Evolutionary conservation across 2,797 vertebrate genomes (phyloP).

Genomic region (Triplophysa yarkandensis): DNA sequence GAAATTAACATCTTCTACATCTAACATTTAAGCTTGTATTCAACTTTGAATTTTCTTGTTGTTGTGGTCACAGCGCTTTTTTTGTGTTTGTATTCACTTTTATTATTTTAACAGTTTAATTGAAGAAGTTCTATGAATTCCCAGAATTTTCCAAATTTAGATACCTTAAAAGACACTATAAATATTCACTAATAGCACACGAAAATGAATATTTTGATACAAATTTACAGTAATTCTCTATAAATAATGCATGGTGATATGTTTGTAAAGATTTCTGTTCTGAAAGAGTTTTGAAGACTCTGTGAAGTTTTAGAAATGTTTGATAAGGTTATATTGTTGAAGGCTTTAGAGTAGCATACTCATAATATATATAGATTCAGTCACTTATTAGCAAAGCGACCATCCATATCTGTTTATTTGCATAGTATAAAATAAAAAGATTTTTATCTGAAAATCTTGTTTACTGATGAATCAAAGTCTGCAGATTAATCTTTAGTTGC

Average conservation of each 20-base stretch:
- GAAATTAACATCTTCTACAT: background rate
- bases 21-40: background rate
- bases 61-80: too few relatives aligned
- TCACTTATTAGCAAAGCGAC: background rate
- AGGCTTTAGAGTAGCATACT: background rate
- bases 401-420: too few relatives aligned
- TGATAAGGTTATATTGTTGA: background rate
- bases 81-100: too few relatives aligned
- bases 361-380: background rate
- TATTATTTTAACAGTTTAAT: too few relatives aligned
- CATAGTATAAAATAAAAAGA: background rate
- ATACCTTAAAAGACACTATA: background rate
- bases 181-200: background rate
- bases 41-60: too few relatives aligned
- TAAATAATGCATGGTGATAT: background rate
- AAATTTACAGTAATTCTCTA: background rate
- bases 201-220: background rate
- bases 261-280: background rate
- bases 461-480: too few relatives aligned
- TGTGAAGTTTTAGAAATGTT: background rate
- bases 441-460: too few relatives aligned
- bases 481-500: too few relatives aligned
- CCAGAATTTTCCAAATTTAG: background rate
- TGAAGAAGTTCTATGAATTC: too few relatives aligned
- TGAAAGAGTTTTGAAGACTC: background rate